Base-by-base conservation (phyloP, 2,797 vertebrate genomes). In the Streptopelia turtur region DNA sequence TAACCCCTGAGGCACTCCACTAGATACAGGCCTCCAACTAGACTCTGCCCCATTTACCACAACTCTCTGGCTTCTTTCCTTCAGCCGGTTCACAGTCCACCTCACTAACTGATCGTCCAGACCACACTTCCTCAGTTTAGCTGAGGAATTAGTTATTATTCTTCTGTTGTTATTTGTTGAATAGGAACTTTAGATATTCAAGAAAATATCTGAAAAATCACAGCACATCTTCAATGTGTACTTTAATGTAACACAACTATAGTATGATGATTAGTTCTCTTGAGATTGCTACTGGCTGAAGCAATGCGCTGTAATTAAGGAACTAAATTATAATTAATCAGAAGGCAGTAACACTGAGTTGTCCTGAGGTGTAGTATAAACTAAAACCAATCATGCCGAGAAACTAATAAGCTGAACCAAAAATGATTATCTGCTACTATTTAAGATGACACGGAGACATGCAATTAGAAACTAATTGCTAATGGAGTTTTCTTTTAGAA, bases 271-370 rank as follows among this genome's bases (percentile, higher is more conserved):
- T 83, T 74, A 93, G 21, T 80, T 95, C 79, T 59, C 82, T 79
- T 87, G 47, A 94, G 74, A 50, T 92, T 95, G n/a, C 20, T 63
- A 56, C 83, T 94, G 86, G 27, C 56, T 84, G 57, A 27, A 95
- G 64, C 18, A 91, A 89, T 60, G 78, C 79, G n/a, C 56, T 90
- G 45, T 94, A 93, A 96, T 97, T 96, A 96, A 96, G 90, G 81
- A 92, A 83, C 59, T 95, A 87, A 96, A 96, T 94, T 95, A 89
- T 83, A 91, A 65, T 13, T 71, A 80, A 28, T 56, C 70, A 84
- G 61, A 91, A 89, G 90, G 81, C 89, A 69, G 74, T 83, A 72
- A 83, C 87, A 87, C 75, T 94, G 91, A 94, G 64, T 92, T 97
- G 86, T 75, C 63, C 93, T 84, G 47, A 76, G 82, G 55, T 52